Evolutionary conservation across 2,888 invertebrate genomes (phyloP), one percentile per base, ranked within the genome.

Genomic region (Mythimna loreyi): DNA sequence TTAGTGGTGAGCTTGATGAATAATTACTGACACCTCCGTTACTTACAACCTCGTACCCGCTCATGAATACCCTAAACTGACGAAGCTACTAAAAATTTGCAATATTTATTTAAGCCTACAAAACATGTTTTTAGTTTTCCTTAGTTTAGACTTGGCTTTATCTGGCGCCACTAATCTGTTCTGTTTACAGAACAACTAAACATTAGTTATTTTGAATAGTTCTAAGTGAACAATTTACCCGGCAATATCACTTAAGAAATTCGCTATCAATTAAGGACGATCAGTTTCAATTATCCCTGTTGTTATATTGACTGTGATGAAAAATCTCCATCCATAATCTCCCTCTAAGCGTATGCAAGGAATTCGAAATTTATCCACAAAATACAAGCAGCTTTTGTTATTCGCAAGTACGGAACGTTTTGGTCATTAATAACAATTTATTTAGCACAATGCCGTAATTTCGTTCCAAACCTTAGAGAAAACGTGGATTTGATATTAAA

Each of bases 371-470:
- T 89, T 91, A 92, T 92, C 90, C 89, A 82, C 90, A 90, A 92
- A 93, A 92, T 89, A 90, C 89, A 88, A 88, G 85, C 89, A 81
- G 88, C 91, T 89, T 92, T 93, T 94, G 93, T 92, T 89, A 91
- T 89, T 85, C 77, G 89, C 87, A 91, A 93, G 91, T 91, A 81
- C 53, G 89, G 90, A 92, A 88, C 92, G 93, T 92, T 93, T 89
- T 87, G 91, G 92, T 94, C 93, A 95, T 95, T 95, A 95, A 95
- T 95, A 94, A 96, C 93, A 94, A 95, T 96, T 94, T 95, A 95
- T 95, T 95, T 92, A 92, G 90, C 92, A 94, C 94, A 95, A 94
- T 93, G 87, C 92, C 92, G 92, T 92, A 92, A 93, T 93, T 92
- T 93, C 85, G 91, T 90, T 86, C 90, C 89, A 90, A 91, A 92